Evolutionary conservation across 2,797 vertebrate species (phyloP).

Genomic region (Tarsius wallacei): DNA sequence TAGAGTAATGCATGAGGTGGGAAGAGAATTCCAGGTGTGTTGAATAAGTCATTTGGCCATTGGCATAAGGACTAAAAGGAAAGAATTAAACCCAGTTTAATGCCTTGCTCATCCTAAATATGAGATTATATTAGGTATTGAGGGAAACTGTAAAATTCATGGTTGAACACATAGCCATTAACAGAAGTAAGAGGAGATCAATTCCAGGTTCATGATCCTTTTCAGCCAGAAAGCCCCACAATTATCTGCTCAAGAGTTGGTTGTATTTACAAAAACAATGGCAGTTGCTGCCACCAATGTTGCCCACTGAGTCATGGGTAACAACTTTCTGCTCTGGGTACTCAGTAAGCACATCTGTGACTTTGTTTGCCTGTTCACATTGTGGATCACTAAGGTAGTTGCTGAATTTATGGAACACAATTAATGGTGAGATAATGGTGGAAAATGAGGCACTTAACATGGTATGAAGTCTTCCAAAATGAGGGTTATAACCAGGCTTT

Average conservation of each 20-base stretch:
- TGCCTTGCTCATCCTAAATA: neutral
- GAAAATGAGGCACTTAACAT: neutral
- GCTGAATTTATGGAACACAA: neutral
- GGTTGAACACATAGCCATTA: neutral
- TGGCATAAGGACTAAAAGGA: neutral
- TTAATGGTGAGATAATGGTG: neutral
- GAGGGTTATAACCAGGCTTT: neutral
- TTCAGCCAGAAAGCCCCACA: slow-evolving; percentile 87
- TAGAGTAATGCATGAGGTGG: neutral
- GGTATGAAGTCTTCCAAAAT: neutral
- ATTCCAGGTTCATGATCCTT: slow-evolving; percentile 78
- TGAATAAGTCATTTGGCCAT: neutral
- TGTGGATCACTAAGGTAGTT: neutral
- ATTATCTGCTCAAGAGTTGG: slow-evolving; percentile 76
- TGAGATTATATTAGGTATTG: neutral
- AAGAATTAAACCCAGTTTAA: neutral
- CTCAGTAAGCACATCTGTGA: slow-evolving; percentile 63
- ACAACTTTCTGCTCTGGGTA: slow-evolving; percentile 82
- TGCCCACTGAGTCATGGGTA: slow-evolving; percentile 80
- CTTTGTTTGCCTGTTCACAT: neutral
- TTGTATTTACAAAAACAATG: slow-evolving; percentile 70
- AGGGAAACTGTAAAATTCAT: neutral
- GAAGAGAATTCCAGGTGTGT: neutral
- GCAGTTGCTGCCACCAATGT: slow-evolving; percentile 67
- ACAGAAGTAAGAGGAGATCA: slow-evolving; percentile 10